Percentiles rank a stretch among this genome's conserved stretches.
These are phyloP conservation scores for Anoplolepis gracilipes DNA, from an alignment of 1,140 invertebrate genomes.

Conservation along the genomic window DNA sequence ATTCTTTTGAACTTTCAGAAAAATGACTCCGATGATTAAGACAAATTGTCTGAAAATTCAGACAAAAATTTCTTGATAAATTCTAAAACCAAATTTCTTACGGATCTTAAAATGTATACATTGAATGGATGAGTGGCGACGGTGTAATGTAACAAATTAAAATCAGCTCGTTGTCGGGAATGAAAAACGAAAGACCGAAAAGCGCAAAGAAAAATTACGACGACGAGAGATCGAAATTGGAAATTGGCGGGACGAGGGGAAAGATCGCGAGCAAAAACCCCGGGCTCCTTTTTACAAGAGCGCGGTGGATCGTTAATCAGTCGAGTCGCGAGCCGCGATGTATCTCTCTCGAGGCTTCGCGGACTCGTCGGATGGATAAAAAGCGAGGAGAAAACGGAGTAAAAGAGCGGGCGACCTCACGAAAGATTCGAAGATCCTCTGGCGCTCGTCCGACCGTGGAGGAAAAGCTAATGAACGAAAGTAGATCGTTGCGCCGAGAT, in stretches of 20 bases:
- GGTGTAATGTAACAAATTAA: not conserved
- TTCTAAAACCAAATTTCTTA: no score
- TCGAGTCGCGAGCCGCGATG: slow-evolving; percentile 37
- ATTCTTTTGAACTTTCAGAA: no score
- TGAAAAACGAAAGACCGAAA: slow-evolving; percentile 5
- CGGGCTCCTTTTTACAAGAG: not conserved
- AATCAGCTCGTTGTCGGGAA: not conserved
- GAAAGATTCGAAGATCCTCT: slow-evolving; percentile 53
- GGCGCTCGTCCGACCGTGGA: slow-evolving; percentile 58
- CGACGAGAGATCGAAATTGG: slow-evolving; percentile 60
- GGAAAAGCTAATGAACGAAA: slow-evolving; percentile 58
- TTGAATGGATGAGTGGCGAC: not conserved
- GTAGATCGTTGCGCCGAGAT: slow-evolving; percentile 58
- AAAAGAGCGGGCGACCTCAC: slow-evolving; percentile 45
- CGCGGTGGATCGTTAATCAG: slow-evolving; percentile 48
- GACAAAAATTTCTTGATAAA: no score
- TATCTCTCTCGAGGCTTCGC: slow-evolving; percentile 43
- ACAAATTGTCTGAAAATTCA: no score
- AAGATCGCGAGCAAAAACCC: slow-evolving; percentile 26
- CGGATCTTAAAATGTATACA: not conserved
- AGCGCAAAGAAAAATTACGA: slow-evolving; percentile 56
- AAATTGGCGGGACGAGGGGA: slow-evolving; percentile 51
- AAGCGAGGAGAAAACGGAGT: slow-evolving; percentile 51
- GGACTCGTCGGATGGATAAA: slow-evolving; percentile 42
- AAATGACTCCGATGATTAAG: no score